Percentiles rank a stretch among this genome's conserved stretches.
phyloP scores from a whole-genome alignment of 2,888 invertebrate genomes.

The Ornithoptera alexandrae region DNA sequence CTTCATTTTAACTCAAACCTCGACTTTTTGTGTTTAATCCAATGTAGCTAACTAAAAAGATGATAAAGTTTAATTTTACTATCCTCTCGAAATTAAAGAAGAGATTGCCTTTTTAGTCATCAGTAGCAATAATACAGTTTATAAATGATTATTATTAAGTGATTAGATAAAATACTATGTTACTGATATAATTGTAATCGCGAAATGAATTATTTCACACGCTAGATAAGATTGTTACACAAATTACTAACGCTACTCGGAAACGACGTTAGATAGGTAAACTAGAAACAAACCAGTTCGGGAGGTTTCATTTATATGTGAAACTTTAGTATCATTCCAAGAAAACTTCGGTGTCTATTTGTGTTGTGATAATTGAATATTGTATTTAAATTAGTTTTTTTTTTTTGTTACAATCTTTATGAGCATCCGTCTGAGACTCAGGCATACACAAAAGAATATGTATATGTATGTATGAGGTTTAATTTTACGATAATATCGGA shows the following conservation, averaged over 20 bases:
- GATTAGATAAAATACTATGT: background rate
- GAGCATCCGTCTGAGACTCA: conserved; percentile 18
- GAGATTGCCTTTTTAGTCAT: background rate
- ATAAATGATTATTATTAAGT: background rate
- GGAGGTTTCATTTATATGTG: conserved; percentile 10
- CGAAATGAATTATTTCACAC: background rate
- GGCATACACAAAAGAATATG: conserved; percentile 2
- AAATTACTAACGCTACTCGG: conserved; percentile 1
- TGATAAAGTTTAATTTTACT: no score
- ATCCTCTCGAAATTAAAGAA: background rate
- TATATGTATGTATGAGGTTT: conserved; percentile 1
- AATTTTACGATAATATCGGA: background rate
- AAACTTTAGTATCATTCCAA: conserved; percentile 15
- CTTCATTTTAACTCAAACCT: no score
- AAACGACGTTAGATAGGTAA: background rate
- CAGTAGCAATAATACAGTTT: background rate
- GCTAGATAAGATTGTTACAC: background rate
- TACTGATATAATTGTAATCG: background rate
- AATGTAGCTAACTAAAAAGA: no score
- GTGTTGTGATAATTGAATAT: conserved; percentile 24
- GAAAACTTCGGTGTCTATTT: conserved; percentile 19
- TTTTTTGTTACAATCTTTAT: conserved; percentile 11
- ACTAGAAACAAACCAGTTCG: conserved; percentile 4
- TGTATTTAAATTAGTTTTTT: conserved; percentile 29
- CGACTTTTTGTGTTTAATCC: no score